Evolutionary conservation across 2,888 invertebrate species (phyloP), one percentile per base, ranked within the genome.

Genomic region (Mythimna lalbum): DNA sequence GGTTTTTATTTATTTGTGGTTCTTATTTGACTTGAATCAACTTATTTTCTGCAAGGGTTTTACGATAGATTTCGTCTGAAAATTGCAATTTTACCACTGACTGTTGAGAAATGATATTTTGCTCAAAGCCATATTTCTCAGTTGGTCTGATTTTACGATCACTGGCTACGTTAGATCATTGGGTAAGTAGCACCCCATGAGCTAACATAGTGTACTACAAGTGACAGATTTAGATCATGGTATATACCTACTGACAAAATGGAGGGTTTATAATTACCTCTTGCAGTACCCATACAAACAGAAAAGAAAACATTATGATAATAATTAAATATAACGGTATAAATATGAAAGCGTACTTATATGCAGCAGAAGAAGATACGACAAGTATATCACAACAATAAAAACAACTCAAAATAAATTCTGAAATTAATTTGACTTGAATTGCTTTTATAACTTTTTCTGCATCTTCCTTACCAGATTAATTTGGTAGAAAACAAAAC

Each of bases 11-110:
- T 74, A 57, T 64, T 27, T 31, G 0, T 23, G 21, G 21, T 43
- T 53, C 0, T 27, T 33, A 66, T 60, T 55, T 63, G 23, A 52
- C 60, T 52, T n/a, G 27, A 64, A 62, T 57, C 17, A 53, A 33
- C 19, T 14, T 55, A 63, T 66, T 62, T 56, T 66, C 36, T 65
- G 33, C 43, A 43, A 49, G 4, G 17, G 7, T 57, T 19, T 49
- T 19, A 66, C 53, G 50, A 52, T 52, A 49, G 19, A 55, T 78
- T 67, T 68, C 17, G 49, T 68, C 56, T 21, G 43, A 59, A 79
- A 81, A 71, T 71, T 82, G 53, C 59, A 63, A 82, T 73, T 78
- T 82, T 68, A 60, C 49, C 49, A 63, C 47, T 63, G 52, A 47
- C 67, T 57, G 31, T 81, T 64, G 31, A 52, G 62, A 63, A 68